Conservation (phyloP, 2,113 vertebrate genomes). For the Aspiorhynchus laticeps region DNA sequence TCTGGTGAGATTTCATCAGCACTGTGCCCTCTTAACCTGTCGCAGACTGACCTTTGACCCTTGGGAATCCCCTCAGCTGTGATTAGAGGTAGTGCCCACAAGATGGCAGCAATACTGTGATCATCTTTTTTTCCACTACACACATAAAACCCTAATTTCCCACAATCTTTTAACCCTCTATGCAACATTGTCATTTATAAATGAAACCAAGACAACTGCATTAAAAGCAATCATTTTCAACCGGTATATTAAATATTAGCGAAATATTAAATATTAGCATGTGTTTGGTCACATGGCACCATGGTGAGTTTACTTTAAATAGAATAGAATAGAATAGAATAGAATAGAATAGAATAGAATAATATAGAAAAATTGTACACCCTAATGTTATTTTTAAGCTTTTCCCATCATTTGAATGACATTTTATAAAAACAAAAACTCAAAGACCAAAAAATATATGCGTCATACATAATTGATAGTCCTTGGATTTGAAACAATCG, state of each 20-base stretch:
- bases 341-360: too few species aligned
- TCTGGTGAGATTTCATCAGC: not conserved
- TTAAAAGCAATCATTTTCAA: not conserved
- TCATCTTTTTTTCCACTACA: not conserved
- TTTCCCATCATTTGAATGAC: not conserved
- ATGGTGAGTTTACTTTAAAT: not conserved
- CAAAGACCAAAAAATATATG: not conserved
- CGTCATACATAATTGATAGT: not conserved
- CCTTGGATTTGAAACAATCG: not conserved
- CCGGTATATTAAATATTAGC: too few species aligned
- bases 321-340: not conserved
- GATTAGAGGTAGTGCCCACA: conserved; percentile 11
- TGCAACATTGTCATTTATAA: not conserved
- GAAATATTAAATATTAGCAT: not conserved
- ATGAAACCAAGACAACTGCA: not conserved
- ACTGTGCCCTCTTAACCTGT: not conserved
- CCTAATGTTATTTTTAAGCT: not conserved
- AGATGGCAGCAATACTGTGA: conserved; percentile 39
- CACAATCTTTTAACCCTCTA: not conserved
- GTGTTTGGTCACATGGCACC: not conserved
- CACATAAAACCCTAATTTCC: not conserved
- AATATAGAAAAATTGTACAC: not conserved
- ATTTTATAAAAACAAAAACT: not conserved
- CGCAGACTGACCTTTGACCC: not conserved
- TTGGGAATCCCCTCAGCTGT: not conserved